Percentiles rank a stretch among this genome's conserved stretches.
phyloP scores from a whole-genome alignment of 2,113 vertebrate species.

The Azemiops feae region DNA sequence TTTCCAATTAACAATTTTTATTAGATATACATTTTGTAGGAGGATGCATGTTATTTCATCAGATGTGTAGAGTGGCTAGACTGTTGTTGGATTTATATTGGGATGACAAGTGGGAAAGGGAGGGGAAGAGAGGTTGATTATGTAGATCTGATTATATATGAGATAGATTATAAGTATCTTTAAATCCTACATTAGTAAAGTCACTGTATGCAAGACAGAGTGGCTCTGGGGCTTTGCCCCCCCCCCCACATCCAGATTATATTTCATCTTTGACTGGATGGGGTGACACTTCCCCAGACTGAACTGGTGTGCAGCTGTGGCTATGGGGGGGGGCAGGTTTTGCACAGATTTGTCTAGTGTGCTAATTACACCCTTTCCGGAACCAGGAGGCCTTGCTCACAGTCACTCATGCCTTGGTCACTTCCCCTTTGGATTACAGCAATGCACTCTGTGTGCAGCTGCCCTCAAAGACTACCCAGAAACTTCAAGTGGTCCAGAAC shows the following conservation, averaged over 20 bases:
- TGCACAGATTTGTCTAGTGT: too few relatives aligned
- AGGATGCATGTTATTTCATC: neutral
- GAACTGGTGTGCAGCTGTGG: too few relatives aligned
- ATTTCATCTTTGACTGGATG: neutral
- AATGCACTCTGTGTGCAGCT: too few relatives aligned
- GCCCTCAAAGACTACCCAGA: too few relatives aligned
- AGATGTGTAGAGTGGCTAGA: neutral
- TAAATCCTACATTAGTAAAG: neutral
- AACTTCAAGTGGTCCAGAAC: too few relatives aligned
- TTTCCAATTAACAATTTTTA: neutral
- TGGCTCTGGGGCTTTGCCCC: neutral
- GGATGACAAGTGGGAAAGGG: neutral
- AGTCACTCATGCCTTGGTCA: too few relatives aligned
- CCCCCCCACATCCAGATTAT: neutral
- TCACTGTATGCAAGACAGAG: neutral
- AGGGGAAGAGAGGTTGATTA: neutral
- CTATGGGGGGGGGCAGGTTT: too few relatives aligned
- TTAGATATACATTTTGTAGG: neutral
- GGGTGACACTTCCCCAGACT: too few relatives aligned
- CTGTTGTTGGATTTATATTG: neutral
- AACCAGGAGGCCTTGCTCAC: too few relatives aligned
- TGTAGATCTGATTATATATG: neutral
- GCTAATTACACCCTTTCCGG: too few relatives aligned
- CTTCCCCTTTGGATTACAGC: too few relatives aligned
- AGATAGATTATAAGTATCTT: neutral